A percentile compares a stretch with the other conserved stretches of the same genome.
phyloP scores from a whole-genome alignment of 35 echinoderm and acorn worm species.

The Hemicentrotus pulcherrimus region DNA sequence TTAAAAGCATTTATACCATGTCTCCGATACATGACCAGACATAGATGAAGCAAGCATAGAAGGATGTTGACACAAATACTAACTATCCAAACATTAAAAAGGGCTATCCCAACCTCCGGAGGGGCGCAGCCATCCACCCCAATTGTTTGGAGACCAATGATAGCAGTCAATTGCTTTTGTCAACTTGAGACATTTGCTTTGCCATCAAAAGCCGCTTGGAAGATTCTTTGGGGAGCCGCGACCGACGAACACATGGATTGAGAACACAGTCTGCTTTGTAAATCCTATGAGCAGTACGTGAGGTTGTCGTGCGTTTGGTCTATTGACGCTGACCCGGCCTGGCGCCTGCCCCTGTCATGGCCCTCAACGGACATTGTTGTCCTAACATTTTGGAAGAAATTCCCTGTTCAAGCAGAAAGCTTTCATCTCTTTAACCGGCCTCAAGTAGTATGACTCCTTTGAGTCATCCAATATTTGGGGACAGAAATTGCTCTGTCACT shows the following conservation, averaged over 20 bases:
- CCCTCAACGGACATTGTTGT: neutral
- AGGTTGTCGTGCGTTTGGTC: neutral
- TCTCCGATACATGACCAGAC: neutral
- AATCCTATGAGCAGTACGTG: conserved; percentile 16
- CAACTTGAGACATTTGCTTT: conserved; percentile 12
- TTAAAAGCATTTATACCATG: conserved; percentile 33
- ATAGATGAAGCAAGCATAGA: neutral
- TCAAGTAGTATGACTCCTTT: neutral
- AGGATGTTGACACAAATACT: conserved; percentile 33
- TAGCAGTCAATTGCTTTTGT: conserved; percentile 10
- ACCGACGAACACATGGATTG: neutral
- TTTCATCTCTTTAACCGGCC: neutral
- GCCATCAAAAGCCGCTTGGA: neutral
- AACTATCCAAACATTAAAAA: conserved; percentile 29
- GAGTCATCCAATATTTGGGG: neutral
- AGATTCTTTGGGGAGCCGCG: neutral
- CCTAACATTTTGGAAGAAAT: neutral
- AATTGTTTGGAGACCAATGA: neutral
- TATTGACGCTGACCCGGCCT: neutral
- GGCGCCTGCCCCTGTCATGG: neutral
- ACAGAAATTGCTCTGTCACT: neutral
- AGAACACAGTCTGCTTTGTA: conserved; percentile 3
- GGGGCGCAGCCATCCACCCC: neutral
- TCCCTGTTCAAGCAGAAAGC: conserved; percentile 1
- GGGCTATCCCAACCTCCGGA: neutral